phyloP scores from a whole-genome alignment of 1,140 invertebrate genomes.

The Probaryconus sp. region DNA sequence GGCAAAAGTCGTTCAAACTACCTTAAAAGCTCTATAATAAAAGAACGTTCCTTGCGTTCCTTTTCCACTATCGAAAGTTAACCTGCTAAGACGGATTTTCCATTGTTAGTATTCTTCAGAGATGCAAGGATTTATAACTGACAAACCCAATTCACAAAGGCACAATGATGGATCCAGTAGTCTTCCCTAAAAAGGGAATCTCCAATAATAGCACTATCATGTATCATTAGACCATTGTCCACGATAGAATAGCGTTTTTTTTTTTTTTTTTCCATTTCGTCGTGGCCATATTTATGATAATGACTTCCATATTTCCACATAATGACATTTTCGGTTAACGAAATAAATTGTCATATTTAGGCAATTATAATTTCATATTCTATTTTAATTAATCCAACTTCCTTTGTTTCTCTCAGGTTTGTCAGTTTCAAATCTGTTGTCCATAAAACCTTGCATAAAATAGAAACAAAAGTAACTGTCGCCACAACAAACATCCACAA shows the following conservation, averaged over 20 bases:
- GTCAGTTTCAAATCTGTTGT: no score
- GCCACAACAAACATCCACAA: no score
- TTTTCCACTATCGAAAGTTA: not conserved
- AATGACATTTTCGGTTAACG: no score
- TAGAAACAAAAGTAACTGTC: no score
- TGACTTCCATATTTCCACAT: no score
- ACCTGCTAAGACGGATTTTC: not conserved
- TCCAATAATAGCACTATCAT: constrained; percentile 2
- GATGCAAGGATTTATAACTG: constrained; percentile 6
- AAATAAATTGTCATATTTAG: no score
- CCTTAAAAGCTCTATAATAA: not conserved
- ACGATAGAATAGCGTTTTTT: not conserved
- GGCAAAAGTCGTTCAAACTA: not conserved
- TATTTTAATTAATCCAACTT: no score
- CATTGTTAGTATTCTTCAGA: not conserved
- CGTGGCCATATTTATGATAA: no score
- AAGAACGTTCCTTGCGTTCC: not conserved
- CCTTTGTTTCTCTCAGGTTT: no score
- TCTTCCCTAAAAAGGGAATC: not conserved
- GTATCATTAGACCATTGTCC: not conserved
- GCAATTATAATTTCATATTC: no score
- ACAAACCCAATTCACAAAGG: not conserved
- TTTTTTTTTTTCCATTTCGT: no score
- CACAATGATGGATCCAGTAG: not conserved
- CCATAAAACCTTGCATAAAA: no score